These are phyloP conservation scores for Gymnorhina tibicen DNA, from an alignment of 2,113 vertebrate genomes.

Conservation along the genomic window DNA sequence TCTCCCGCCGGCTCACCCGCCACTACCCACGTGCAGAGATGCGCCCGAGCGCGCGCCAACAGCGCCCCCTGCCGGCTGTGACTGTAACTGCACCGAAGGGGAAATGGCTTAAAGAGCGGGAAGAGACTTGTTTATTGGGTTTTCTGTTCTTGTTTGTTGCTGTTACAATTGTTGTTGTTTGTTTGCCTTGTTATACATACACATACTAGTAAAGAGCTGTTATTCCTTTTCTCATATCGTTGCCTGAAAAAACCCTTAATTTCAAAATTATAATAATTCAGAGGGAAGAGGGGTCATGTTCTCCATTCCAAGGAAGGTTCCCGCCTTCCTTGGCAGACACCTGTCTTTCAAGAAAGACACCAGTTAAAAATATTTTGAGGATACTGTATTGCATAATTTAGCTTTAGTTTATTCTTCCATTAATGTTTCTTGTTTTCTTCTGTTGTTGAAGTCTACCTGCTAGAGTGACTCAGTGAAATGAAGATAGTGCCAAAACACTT, in stretches of 20 bases:
- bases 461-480: not conserved
- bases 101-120: too few relatives aligned
- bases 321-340: not conserved
- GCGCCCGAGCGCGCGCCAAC: fast-evolving
- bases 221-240: not conserved
- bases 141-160: not conserved
- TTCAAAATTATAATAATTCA: not conserved
- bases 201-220: not conserved
- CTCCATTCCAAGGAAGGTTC: not conserved
- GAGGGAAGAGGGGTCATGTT: not conserved
- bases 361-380: not conserved
- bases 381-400: not conserved
- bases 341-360: not conserved
- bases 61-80: too few relatives aligned
- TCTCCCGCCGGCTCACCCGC: fast-evolving
- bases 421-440: not conserved
- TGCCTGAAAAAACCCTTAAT: not conserved
- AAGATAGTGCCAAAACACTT: not conserved
- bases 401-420: not conserved
- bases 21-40: too few relatives aligned
- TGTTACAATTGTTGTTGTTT: not conserved
- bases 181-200: not conserved
- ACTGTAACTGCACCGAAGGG: too few relatives aligned
- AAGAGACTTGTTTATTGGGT: too few relatives aligned
- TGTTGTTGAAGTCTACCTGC: not conserved